These are phyloP conservation scores for Cryptus armator DNA, from an alignment of 2,888 invertebrate genomes.

Conservation along the genomic window DNA sequence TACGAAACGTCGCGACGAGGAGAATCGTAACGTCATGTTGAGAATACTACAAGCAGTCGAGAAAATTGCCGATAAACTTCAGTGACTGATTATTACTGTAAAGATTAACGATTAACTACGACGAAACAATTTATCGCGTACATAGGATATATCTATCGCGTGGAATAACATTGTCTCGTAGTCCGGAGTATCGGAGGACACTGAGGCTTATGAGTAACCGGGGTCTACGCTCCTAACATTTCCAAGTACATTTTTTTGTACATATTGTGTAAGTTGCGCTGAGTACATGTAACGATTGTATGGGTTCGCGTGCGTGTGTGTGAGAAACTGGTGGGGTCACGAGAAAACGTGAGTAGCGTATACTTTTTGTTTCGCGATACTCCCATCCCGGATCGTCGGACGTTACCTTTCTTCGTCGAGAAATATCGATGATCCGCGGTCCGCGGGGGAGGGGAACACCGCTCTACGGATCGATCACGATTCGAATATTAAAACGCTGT, in stretches of 20 bases:
- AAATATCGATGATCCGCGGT: slow-evolving; percentile 27
- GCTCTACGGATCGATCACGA: slow-evolving; percentile 69
- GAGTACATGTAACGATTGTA: background rate
- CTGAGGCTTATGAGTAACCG: slow-evolving; percentile 9
- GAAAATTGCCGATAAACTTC: slow-evolving; percentile 75
- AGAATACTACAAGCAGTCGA: slow-evolving; percentile 78
- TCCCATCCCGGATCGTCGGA: slow-evolving; percentile 18
- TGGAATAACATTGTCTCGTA: slow-evolving; percentile 11
- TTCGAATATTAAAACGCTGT: slow-evolving; percentile 72
- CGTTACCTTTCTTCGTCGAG: slow-evolving; percentile 5
- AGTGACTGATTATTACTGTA: slow-evolving; percentile 52
- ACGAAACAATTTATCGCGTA: slow-evolving; percentile 14
- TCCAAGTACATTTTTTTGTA: slow-evolving; percentile 46
- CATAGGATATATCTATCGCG: background rate
- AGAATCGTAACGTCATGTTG: slow-evolving; percentile 77
- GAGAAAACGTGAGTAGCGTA: slow-evolving; percentile 41
- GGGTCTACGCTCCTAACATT: background rate
- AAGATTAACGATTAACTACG: slow-evolving; percentile 16
- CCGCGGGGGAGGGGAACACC: slow-evolving; percentile 45
- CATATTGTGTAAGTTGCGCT: slow-evolving; percentile 33
- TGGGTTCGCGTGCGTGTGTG: background rate
- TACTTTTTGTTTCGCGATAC: slow-evolving; percentile 10
- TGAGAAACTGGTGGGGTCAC: slow-evolving; percentile 18
- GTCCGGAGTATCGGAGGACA: slow-evolving; percentile 9
- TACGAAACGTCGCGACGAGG: slow-evolving; percentile 78